Conservation (phyloP, 2,888 invertebrate species). For the Anoncus sp. region DNA sequence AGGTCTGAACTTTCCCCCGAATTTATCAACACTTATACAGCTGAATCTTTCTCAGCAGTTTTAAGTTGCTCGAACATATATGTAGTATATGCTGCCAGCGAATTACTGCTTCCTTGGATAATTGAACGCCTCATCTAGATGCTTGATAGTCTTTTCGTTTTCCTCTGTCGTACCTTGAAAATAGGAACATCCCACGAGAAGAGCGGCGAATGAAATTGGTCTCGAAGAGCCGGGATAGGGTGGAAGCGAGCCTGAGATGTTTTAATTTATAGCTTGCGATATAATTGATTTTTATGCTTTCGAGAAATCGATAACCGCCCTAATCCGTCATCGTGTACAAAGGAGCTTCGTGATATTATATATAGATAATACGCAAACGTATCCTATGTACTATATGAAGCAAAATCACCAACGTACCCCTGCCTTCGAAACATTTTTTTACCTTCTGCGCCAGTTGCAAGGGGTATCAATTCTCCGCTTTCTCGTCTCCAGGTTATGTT, state of each 20-base stretch:
- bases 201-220: constrained; percentile 12
- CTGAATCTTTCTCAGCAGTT: background rate
- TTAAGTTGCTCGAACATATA: background rate
- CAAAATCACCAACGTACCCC: background rate
- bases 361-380: too few relatives aligned
- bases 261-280: constrained; percentile 30
- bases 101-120: background rate
- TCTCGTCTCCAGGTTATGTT: constrained; percentile 92
- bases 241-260: background rate
- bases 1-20: background rate
- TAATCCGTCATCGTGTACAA: constrained; percentile 22
- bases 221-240: background rate
- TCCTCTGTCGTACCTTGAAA: background rate
- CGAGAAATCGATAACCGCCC: constrained; percentile 40
- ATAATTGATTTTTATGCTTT: constrained; percentile 45
- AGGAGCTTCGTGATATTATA: background rate
- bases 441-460: constrained; percentile 81
- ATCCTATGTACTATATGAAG: background rate
- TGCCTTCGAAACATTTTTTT: constrained; percentile 26
- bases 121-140: background rate
- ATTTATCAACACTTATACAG: constrained; percentile 2
- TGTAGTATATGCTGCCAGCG: background rate
- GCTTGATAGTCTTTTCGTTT: background rate
- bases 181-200: background rate
- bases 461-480: constrained; percentile 87